Evolutionary conservation across 1,140 invertebrate genomes (phyloP), one percentile per base, ranked within the genome.

Genomic region (Diorhabda carinulata): DNA sequence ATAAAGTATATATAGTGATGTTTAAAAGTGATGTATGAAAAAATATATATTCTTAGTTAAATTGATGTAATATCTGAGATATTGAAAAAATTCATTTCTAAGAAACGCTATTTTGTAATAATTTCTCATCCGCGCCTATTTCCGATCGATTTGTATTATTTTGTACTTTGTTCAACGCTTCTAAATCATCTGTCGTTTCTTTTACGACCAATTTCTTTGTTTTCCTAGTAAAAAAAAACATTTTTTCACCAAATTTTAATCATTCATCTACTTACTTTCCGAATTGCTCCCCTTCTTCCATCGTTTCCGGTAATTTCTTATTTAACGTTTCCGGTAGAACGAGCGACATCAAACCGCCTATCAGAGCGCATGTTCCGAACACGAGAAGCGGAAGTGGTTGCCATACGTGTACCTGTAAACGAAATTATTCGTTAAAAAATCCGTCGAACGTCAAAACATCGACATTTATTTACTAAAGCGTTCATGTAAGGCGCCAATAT

Each of bases 241-340:
- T 25, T 25, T 25, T 25, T 25, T 25, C 25, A 25, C 25, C 25
- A 25, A 25, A 25, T 25, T 25, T 3, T 59, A 59, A 59, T 7
- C 8, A 59, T 59, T 41, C 5, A 41, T 25, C 25, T 59, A 40
- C 63, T 72, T 72, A 80, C 86, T 83, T 85, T 77, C 89, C 90
- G 78, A 92, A 91, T 2, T 82, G 75, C 80, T 92, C 90, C 2
- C 89, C 89, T 74, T 91, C 90, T 72, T 87, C 87, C 70, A 92
- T 87, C 2, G 90, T 89, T 74, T 92, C 90, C 40, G 91, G 89
- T 70, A 92, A 82, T 70, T 89, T 88, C 75, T 86, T 87, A 64
- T 91, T 89, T 43, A 90, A 80, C 2, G 92, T 94, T 84, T 94
- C 92, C 0, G 92, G 92, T 67, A 94, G 82, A 8, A 90, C 74